Base-by-base conservation (phyloP, 2,797 vertebrate genomes). In the Morus bassanus region DNA sequence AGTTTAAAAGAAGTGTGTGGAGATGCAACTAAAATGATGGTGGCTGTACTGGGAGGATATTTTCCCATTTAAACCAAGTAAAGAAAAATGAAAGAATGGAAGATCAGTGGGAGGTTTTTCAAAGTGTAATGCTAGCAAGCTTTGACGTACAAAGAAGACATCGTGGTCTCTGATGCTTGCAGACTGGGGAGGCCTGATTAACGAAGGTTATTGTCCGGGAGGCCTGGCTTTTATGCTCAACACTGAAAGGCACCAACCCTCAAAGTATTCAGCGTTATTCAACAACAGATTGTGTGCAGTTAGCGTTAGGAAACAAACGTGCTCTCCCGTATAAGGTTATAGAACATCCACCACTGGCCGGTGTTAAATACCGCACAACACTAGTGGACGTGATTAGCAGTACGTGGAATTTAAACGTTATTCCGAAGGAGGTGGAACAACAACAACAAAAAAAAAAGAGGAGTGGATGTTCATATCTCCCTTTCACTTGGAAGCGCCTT, bases 251-350 rank as follows among this genome's bases (percentile, higher is more conserved):
- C 96, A 96, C 90, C 91, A 85, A 83, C 93, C 92, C 84, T 88
- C 76, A 4, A 88, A 93, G 95, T 84, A 59, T 93, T 96, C 94
- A 60, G 72, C 85, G 14, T 84, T 56, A 54, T 25, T 95, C 91
- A 92, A 95, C 95, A 95, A 94, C 91, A 94, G 95, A 95, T 91
- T 95, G 92, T 93, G 88, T 79, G 91, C 89, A 75, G 91, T 93
- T 93, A 86, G 94, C 89, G 96, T 89, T 69, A 63, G 85, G 96
- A 96, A 97, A 96, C 85, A 92, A 96, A 96, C 61, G 89, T 82
- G 85, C 85, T 88, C 68, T 68, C 88, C 88, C 83, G 33, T n/a
- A 5, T 69, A 35, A 74, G 91, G 88, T 85, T 83, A 72, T 6
- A 64, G 88, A 93, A 86, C 91, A 93, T 94, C 96, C 94, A 59